Percentiles rank a stretch among this genome's conserved stretches.
Conservation (phyloP, 2,888 invertebrate genomes). For the Griposia aprilina region DNA sequence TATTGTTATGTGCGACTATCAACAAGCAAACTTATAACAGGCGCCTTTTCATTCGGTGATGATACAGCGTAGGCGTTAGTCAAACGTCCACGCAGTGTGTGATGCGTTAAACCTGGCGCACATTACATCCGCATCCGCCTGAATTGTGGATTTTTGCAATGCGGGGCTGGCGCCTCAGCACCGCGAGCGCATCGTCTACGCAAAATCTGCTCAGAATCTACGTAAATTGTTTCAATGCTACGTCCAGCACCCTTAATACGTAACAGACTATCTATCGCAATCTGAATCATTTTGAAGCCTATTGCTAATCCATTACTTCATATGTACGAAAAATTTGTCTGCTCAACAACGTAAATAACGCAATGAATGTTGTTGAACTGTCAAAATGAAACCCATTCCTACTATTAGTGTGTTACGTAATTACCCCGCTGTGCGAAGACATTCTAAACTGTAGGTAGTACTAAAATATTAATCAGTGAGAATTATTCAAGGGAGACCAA, state of each 20-base stretch:
- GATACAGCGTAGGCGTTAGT: neutral
- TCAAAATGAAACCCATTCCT: no score
- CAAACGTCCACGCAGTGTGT: neutral
- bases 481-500: neutral
- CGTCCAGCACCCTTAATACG: no score
- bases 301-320: no score
- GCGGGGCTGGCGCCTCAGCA: neutral
- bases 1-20: neutral
- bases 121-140: neutral
- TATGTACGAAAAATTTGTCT: no score
- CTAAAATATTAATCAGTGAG: neutral
- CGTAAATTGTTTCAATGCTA: neutral
- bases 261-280: no score
- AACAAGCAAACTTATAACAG: neutral
- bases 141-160: neutral
- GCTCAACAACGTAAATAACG: no score
- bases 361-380: no score
- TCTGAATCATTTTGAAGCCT: no score
- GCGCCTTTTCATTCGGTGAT: neutral
- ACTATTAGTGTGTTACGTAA: no score
- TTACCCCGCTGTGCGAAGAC: neutral
- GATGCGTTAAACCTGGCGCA: neutral
- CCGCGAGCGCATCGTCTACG: neutral
- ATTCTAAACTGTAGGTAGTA: neutral
- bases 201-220: neutral